These are phyloP conservation scores for Fistularia commersonii DNA, from an alignment of 2,797 vertebrate species.

Conservation along the genomic window DNA sequence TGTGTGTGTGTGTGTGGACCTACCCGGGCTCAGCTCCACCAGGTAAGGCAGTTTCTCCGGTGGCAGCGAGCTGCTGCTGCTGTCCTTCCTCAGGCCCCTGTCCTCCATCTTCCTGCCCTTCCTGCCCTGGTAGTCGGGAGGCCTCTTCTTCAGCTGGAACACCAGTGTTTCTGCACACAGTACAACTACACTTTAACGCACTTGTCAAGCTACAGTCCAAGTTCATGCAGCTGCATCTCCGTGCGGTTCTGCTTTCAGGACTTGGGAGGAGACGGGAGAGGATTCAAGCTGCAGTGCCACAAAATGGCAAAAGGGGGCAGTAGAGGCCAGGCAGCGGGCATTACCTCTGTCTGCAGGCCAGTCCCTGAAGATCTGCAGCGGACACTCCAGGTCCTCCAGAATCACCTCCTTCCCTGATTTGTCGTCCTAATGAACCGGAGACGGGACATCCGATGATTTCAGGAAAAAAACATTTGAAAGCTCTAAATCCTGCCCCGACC, in stretches of 20 bases:
- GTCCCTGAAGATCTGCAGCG: slow-evolving; percentile 95
- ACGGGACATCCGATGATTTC: not conserved
- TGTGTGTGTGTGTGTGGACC: slow-evolving; percentile 16
- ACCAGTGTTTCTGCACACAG: slow-evolving; percentile 80
- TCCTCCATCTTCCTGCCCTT: slow-evolving; percentile 85
- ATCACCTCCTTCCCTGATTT: slow-evolving; percentile 87
- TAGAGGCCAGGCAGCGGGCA: slow-evolving; percentile 8
- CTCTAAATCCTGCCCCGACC: not conserved
- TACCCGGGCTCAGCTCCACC: slow-evolving; percentile 97
- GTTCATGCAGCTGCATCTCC: too few relatives aligned
- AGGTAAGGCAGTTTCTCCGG: slow-evolving; percentile 95
- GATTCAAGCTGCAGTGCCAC: slow-evolving; percentile 3
- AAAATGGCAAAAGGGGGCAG: slow-evolving; percentile 20
- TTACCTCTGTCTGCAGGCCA: slow-evolving; percentile 95
- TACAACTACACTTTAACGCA: too few relatives aligned
- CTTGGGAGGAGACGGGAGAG: not conserved
- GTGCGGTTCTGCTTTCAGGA: too few relatives aligned
- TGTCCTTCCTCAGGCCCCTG: slow-evolving; percentile 76
- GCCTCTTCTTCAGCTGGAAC: slow-evolving; percentile 93
- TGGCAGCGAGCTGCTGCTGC: slow-evolving; percentile 78
- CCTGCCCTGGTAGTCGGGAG: slow-evolving; percentile 84
- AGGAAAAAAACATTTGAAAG: too few relatives aligned
- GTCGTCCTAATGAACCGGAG: slow-evolving; percentile 84
- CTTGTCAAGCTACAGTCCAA: too few relatives aligned
- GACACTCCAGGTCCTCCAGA: slow-evolving; percentile 90